These are phyloP conservation scores for Harpagifer antarcticus DNA, from an alignment of 2,797 vertebrate genomes.

Conservation along the genomic window DNA sequence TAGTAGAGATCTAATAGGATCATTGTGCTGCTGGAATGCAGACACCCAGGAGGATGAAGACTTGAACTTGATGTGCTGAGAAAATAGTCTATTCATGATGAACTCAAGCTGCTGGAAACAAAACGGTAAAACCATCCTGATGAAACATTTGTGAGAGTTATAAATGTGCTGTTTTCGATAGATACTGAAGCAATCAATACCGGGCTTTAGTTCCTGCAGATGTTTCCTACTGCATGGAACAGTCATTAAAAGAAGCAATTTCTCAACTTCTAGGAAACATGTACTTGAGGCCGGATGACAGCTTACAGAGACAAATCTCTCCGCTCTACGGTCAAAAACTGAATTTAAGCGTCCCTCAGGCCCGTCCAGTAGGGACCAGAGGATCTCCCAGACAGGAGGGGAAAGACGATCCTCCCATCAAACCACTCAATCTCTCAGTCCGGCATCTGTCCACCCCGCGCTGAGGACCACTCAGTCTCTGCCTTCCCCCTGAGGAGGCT, in stretches of 20 bases:
- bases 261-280: constrained; percentile 40
- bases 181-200: constrained; percentile 1
- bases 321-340: constrained; percentile 32
- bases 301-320: constrained; percentile 50
- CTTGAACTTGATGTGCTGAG: constrained; percentile 36
- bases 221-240: constrained; percentile 36
- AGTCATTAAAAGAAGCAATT: constrained; percentile 16
- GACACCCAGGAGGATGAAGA: constrained; percentile 37
- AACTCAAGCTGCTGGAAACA: constrained; percentile 43
- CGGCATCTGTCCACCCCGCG: constrained; percentile 70
- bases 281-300: constrained; percentile 36
- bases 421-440: constrained; percentile 64
- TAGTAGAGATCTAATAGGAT: constrained; percentile 35
- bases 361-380: constrained; percentile 46
- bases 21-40: constrained; percentile 49
- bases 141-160: constrained; percentile 27
- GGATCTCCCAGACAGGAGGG: constrained; percentile 72
- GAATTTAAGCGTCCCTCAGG: constrained; percentile 51
- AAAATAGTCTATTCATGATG: constrained; percentile 25
- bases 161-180: constrained; percentile 18
- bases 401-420: constrained; percentile 77
- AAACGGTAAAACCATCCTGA: constrained; percentile 32
- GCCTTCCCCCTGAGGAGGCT: constrained; percentile 58
- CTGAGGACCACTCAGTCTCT: constrained; percentile 56
- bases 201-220: constrained; percentile 37